Conservation (phyloP, 2,888 invertebrate genomes). For the Chironomus riparius region DNA sequence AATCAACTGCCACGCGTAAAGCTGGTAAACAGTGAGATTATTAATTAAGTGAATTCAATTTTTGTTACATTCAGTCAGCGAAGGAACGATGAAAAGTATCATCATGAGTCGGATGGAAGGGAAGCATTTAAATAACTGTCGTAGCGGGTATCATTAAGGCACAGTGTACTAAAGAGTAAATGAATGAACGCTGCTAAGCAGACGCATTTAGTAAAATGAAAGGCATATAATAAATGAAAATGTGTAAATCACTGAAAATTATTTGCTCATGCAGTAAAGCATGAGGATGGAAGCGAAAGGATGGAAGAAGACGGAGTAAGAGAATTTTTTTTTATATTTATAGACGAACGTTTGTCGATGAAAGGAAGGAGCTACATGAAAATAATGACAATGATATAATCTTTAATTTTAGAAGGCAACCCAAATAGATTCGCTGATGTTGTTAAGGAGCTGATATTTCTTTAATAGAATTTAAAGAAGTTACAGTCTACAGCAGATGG, state of each 20-base stretch:
- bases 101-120: background rate
- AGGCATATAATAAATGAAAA: conserved; percentile 9
- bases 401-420: background rate
- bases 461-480: no score
- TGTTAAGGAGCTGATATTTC: no score
- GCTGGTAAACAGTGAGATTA: background rate
- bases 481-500: no score
- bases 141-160: background rate
- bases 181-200: background rate
- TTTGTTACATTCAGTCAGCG: background rate
- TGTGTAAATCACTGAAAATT: conserved; percentile 23
- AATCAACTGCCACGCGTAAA: background rate
- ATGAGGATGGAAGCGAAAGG: background rate
- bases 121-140: background rate
- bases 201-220: background rate
- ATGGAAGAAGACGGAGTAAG: background rate
- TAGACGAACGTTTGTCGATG: no score
- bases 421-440: no score
- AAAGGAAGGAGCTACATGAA: background rate
- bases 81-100: background rate
- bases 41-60: conserved; percentile 16
- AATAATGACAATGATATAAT: background rate
- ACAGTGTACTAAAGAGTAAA: no score
- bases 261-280: background rate
- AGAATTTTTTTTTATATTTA: background rate